Evolutionary conservation across 2,888 invertebrate genomes (phyloP), one percentile per base, ranked within the genome.

Genomic region (Aplocera efformata): DNA sequence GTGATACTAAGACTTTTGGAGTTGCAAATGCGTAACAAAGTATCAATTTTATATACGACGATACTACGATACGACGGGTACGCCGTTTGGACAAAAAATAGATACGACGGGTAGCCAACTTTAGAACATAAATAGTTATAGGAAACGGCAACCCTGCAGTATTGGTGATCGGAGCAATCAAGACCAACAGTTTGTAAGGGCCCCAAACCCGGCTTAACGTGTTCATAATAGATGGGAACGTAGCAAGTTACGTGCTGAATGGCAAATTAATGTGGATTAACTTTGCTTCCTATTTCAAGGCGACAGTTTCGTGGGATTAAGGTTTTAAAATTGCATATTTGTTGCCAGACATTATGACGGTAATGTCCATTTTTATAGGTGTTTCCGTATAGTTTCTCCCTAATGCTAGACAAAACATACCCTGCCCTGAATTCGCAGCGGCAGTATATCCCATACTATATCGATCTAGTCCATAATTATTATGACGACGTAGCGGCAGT

Each of bases 181-280:
- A 53, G 32, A 42, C 33, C 41, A 48, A 46, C 44, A 45, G 49
- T 52, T 49, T 50, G 45, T 46, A 47, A 50, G 41, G 44, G 39
- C 52, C 51, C 52, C 42, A 56, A 54, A 53, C 49, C 49, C 48
- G 37, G 53, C 50, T 57, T 60, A 60, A 44, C 46, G 37, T 37
- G 35, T 48, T 39, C 50, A 56, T 58, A 57, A 63, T 58, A 58
- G 55, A 63, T 47, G 50, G 44, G 48, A 56, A 58, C 53, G 48
- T 44, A 46, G 40, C 48, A 53, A 53, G 57, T 56, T 51, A 40
- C 38, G 50, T 50, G 48, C 32, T 43, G 50, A 51, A 53, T 49
- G 41, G 32, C 39, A 54, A 50, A 54, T 52, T 52, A 51, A 54
- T 35, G 46, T 38, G 48, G 36, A 50, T 47, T 45, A 44, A 42